Percentiles rank a stretch among this genome's conserved stretches.
Evolutionary conservation across 2,113 vertebrate species (phyloP).

Genomic region (Pseudonaja textilis): DNA sequence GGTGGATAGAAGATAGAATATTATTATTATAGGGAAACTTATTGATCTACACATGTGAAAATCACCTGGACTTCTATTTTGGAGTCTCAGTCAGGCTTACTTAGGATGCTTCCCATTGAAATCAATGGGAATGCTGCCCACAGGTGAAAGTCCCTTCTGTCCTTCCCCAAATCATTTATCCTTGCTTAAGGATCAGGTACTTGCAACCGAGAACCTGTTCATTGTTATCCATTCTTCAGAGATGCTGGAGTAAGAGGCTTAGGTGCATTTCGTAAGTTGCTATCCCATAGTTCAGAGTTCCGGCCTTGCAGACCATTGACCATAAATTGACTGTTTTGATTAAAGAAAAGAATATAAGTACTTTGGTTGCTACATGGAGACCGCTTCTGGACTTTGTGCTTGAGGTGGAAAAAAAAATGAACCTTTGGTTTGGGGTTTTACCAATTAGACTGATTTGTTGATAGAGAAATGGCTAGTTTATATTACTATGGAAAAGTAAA

Average conservation of each 20-base stretch:
- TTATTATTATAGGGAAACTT: not conserved
- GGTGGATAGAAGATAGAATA: too few relatives aligned
- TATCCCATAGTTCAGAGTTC: not conserved
- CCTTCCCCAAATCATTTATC: not conserved
- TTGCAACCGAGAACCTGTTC: not conserved
- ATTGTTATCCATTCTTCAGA: not conserved
- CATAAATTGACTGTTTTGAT: too few relatives aligned
- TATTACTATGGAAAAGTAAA: too few relatives aligned
- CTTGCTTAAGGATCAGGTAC: not conserved
- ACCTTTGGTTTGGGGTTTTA: too few relatives aligned
- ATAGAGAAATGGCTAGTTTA: too few relatives aligned
- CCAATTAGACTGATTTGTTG: too few relatives aligned
- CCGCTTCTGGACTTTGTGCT: too few relatives aligned
- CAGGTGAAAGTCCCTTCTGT: not conserved
- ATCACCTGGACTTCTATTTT: not conserved
- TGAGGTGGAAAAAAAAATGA: too few relatives aligned
- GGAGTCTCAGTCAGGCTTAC: not conserved
- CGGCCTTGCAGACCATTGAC: too few relatives aligned
- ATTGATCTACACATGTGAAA: not conserved
- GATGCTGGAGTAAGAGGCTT: not conserved
- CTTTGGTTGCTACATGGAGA: too few relatives aligned
- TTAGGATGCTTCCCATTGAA: not conserved
- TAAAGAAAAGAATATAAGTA: too few relatives aligned
- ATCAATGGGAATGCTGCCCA: not conserved
- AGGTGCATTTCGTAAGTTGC: not conserved